Base-by-base conservation (phyloP, 2,797 vertebrate genomes). In the Valencia hispanica region DNA sequence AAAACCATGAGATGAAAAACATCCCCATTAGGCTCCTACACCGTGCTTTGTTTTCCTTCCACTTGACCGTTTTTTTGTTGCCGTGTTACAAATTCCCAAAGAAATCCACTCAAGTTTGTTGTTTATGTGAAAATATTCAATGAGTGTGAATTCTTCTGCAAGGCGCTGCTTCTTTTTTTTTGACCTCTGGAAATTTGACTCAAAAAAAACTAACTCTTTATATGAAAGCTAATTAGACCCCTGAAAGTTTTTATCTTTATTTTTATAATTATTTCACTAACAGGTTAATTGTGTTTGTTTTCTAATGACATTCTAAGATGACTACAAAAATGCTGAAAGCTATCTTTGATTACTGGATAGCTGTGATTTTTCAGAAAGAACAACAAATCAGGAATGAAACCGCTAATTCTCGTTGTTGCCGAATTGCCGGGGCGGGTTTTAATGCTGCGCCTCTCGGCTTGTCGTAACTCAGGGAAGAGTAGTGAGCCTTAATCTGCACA, bases 401-500 rank as follows among this genome's bases (percentile, higher is more conserved):
- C 6, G 34, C n/a, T 41, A 12, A 22, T 66, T 12, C 36, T 66
- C n/a, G n/a, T 17, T 14, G 63, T 15, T 17, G 22, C 36, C 36
- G 3, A 22, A 36, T 65, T 39, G 61, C 61, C 34, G 8, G 36
- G 15, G 11, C 14, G 39, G 36, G 10, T 43, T 66, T 66, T 43
- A n/a, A 43, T 43, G 22, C 11, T 3, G 39, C 22, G 61, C 20
- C 20, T 36, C 34, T 65, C 61, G 39, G 61, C 61, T 65, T 39
- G 20, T 63, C 3, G 2, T 39, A 51, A 72, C 79, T 66, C 74
- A 82, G 68, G 18, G 39, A 66, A 55, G 75, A 78, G 39, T 34
- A 34, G 72, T 36, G 10, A 80, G 47, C 70, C 50, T 72, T 34
- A 79, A n/a, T 81, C 72, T 79, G 50, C 61, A 12, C 61, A 75